Percentiles rank a stretch among this genome's conserved stretches.
These are phyloP conservation scores for Acleris laterana DNA, from an alignment of 2,888 invertebrate species.

Conservation along the genomic window DNA sequence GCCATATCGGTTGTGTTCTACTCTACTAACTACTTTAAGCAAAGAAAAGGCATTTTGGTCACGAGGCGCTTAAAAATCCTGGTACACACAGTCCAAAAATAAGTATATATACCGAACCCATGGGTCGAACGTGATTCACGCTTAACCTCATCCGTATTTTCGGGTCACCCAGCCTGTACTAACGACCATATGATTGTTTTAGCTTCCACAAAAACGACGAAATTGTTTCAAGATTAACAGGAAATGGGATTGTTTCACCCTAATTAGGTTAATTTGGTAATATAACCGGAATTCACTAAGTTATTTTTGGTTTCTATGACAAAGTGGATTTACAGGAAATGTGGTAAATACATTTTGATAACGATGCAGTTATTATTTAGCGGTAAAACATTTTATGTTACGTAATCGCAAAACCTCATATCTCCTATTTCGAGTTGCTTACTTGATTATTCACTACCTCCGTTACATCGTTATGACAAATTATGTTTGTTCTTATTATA, in stretches of 20 bases:
- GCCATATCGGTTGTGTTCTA: too few species aligned
- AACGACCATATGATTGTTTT: conserved; percentile 42
- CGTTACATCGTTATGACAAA: too few species aligned
- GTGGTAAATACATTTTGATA: conserved; percentile 11
- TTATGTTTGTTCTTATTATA: too few species aligned
- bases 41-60: too few species aligned
- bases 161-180: conserved; percentile 35
- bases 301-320: not conserved
- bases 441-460: too few species aligned
- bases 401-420: too few species aligned
- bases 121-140: not conserved
- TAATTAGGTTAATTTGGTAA: conserved; percentile 27
- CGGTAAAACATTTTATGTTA: not conserved
- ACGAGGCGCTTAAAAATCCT: too few species aligned
- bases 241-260: conserved; percentile 22
- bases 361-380: not conserved
- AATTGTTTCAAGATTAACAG: conserved; percentile 32
- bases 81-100: too few species aligned
- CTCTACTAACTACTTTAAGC: too few species aligned
- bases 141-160: conserved; percentile 29
- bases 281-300: not conserved
- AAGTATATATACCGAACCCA: conserved; percentile 7
- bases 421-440: too few species aligned
- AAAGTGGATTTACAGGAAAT: not conserved
- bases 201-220: conserved; percentile 3